Percentiles rank a stretch among this genome's conserved stretches.
Conservation (phyloP, 2,888 invertebrate species). For the Deilephila porcellus region DNA sequence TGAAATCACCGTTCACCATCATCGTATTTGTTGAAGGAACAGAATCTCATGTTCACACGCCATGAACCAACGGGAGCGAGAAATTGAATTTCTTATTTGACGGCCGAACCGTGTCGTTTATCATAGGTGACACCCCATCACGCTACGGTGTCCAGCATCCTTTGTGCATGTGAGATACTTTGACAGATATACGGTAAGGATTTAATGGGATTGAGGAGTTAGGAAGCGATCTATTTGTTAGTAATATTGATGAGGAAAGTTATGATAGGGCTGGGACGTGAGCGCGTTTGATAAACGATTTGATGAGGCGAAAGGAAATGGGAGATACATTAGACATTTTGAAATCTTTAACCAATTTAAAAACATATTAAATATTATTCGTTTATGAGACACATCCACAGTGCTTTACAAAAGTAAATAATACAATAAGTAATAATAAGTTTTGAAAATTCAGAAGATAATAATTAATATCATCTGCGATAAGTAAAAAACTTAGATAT, state of each 20-base stretch:
- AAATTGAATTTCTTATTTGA: constrained; percentile 81
- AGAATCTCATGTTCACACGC: constrained; percentile 29
- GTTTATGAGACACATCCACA: too few relatives aligned
- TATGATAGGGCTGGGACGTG: neutral
- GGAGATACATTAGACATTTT: neutral
- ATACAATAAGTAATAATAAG: too few relatives aligned
- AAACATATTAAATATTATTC: too few relatives aligned
- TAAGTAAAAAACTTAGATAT: too few relatives aligned
- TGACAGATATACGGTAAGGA: constrained; percentile 55
- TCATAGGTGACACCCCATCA: constrained; percentile 81
- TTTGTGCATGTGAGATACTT: constrained; percentile 69
- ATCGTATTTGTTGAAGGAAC: constrained; percentile 11
- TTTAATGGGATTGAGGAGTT: constrained; percentile 35
- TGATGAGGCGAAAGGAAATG: neutral
- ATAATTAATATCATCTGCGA: too few relatives aligned
- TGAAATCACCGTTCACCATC: neutral
- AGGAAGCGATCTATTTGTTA: constrained; percentile 31
- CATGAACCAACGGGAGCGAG: constrained; percentile 68
- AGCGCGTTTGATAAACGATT: neutral
- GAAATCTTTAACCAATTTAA: too few relatives aligned
- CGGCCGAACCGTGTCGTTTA: constrained; percentile 72
- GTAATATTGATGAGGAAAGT: constrained; percentile 2
- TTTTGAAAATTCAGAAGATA: too few relatives aligned
- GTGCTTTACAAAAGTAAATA: too few relatives aligned
- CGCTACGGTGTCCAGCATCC: constrained; percentile 70